A percentile compares a stretch with the other conserved stretches of the same genome.
phyloP scores from a whole-genome alignment of 2,113 vertebrate genomes.

The Mobula hypostoma region DNA sequence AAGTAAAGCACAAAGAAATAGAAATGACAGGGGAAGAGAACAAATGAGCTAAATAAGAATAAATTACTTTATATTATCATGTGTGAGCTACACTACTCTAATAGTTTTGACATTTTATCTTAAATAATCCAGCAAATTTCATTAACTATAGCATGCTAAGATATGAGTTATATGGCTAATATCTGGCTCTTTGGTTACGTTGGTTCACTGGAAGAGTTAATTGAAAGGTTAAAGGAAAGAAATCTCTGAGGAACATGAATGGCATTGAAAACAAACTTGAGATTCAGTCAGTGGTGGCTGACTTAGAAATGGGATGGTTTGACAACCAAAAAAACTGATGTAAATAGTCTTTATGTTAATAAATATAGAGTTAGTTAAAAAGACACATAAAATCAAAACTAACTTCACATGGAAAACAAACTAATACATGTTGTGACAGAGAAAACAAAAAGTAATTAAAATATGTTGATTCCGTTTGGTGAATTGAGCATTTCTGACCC shows the following conservation, averaged over 20 bases:
- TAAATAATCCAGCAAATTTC: conserved; percentile 5
- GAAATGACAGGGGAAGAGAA: background rate
- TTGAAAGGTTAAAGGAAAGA: background rate
- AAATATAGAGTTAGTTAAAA: too few relatives aligned
- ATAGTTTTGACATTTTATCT: background rate
- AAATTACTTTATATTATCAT: background rate
- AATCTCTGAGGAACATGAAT: background rate
- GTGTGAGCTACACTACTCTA: background rate
- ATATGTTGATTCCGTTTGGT: background rate
- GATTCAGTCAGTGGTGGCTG: background rate
- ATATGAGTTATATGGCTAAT: background rate
- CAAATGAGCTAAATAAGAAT: background rate
- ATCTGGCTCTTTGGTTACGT: background rate
- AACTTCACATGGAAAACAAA: background rate
- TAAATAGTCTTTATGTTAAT: too few relatives aligned
- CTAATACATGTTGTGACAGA: background rate
- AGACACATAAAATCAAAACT: background rate
- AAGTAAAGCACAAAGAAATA: background rate
- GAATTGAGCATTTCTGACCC: background rate
- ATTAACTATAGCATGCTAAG: too few relatives aligned
- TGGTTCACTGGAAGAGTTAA: background rate
- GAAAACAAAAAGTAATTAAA: background rate
- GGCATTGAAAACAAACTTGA: background rate
- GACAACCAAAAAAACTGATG: background rate
- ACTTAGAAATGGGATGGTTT: background rate